phyloP scores from a whole-genome alignment of 2,888 invertebrate species.

The Meteorus cinctellus region DNA sequence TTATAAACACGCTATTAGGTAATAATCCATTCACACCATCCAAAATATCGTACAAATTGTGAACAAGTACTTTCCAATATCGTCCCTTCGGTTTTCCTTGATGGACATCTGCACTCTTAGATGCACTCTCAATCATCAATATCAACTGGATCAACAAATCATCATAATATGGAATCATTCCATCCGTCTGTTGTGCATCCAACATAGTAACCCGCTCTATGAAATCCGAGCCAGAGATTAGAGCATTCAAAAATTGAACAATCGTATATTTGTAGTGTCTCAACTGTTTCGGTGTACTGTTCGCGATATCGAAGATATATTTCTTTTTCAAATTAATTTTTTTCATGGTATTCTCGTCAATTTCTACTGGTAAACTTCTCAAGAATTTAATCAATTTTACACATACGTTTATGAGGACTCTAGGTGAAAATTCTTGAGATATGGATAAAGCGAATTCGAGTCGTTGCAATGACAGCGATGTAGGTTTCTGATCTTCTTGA shows the following conservation, averaged over 20 bases:
- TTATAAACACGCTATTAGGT: constrained; percentile 85
- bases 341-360: constrained; percentile 73
- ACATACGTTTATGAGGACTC: constrained; percentile 79
- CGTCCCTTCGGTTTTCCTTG: constrained; percentile 78
- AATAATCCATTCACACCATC: constrained; percentile 88
- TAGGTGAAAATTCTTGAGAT: constrained; percentile 80
- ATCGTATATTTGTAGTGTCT: constrained; percentile 89
- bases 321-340: constrained; percentile 54
- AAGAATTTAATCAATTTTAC: constrained; percentile 81
- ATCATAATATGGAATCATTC: constrained; percentile 80
- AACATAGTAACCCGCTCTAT: constrained; percentile 79
- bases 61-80: constrained; percentile 88
- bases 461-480: constrained; percentile 59
- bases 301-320: constrained; percentile 79
- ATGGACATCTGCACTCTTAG: constrained; percentile 78
- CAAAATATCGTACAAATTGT: constrained; percentile 81
- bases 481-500: constrained; percentile 50
- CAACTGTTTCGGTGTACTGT: constrained; percentile 83
- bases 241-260: constrained; percentile 82
- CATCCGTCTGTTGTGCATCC: constrained; percentile 72
- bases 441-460: constrained; percentile 82
- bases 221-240: constrained; percentile 82
- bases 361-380: constrained; percentile 80
- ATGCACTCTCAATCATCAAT: constrained; percentile 80
- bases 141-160: constrained; percentile 81